A percentile compares a stretch with the other conserved stretches of the same genome.
phyloP scores from a whole-genome alignment of 2,888 invertebrate genomes.

The Dasypogon diadema region DNA sequence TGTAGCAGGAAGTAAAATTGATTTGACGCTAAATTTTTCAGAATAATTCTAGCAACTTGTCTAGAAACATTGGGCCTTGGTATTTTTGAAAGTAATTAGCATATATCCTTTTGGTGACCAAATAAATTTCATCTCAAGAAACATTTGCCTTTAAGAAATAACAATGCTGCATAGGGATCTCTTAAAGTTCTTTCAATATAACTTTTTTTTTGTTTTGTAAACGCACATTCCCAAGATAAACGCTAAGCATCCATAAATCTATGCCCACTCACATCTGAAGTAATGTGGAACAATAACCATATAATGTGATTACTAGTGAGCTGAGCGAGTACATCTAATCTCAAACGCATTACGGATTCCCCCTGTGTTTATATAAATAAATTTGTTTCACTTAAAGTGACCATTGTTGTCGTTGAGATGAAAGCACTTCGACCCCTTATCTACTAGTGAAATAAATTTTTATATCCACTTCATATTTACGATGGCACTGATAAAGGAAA shows the following conservation, averaged over 20 bases:
- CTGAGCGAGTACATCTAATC: slow-evolving; percentile 45
- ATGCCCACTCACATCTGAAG: not conserved
- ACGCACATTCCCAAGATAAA: no score
- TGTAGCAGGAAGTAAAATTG: not conserved
- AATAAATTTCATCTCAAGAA: no score
- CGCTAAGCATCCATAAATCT: no score
- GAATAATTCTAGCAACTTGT: no score
- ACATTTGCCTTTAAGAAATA: no score
- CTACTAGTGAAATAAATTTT: slow-evolving; percentile 54
- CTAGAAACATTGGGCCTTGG: no score
- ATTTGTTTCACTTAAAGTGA: slow-evolving; percentile 68
- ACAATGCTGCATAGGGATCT: no score
- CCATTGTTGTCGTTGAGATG: slow-evolving; percentile 64
- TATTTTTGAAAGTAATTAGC: no score
- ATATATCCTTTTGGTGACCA: no score
- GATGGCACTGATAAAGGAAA: slow-evolving; percentile 56
- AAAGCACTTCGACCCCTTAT: slow-evolving; percentile 52
- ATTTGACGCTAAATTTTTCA: no score
- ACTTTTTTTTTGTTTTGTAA: no score
- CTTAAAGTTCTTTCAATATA: no score
- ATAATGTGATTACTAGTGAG: slow-evolving; percentile 54
- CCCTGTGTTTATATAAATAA: slow-evolving; percentile 65
- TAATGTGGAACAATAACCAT: slow-evolving; percentile 31
- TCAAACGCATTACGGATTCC: slow-evolving; percentile 45
- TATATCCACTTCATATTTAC: slow-evolving; percentile 57